Base-by-base conservation (phyloP, 2,888 invertebrate species). In the Athripsodes cinereus region DNA sequence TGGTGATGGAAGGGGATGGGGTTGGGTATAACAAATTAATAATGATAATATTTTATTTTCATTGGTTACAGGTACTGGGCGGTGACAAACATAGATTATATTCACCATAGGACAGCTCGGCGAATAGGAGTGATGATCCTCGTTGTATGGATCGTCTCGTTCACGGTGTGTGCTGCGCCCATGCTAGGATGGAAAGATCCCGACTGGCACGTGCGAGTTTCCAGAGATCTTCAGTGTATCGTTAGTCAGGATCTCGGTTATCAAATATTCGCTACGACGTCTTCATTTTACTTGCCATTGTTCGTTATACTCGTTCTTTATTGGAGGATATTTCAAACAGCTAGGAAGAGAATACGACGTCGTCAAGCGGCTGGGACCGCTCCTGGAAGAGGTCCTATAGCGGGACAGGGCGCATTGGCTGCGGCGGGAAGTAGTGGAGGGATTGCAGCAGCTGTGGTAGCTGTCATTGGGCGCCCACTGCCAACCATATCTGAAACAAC, bases 271-370 rank as follows among this genome's bases (percentile, higher is more conserved):
- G 93, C 93, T 31, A 95, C 94, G 0, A 85, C 89, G 26, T 90
- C 91, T 26, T 93, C 94, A 40, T 96, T 96, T 75, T 96, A 94
- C 73, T 83, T 92, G 64, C 96, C 96, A 22, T 83, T 95, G 50
- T 78, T 90, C 62, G 86, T 92, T 55, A 94, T 96, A 70, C 82
- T 96, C 65, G 83, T 92, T 68, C 81, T 96, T 50, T 96, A 96
- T 77, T 92, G 91, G 88, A 84, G 91, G 71, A 95, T 89, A 79
- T 88, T 90, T 76, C 87, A 92, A 73, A 91, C 93, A 5, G 96
- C 96, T 6, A 81, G 92, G 60, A 88, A 88, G 71, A 82, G 93
- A 71, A 94, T 94, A 68, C 81, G 93, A 58, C 76, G 86, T 69
- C 79, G 86, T 66, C 84, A 81, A 64, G 83, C 81, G 31, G 81